Base-by-base conservation (phyloP, 2,797 vertebrate genomes). In the Danio tinwini region DNA sequence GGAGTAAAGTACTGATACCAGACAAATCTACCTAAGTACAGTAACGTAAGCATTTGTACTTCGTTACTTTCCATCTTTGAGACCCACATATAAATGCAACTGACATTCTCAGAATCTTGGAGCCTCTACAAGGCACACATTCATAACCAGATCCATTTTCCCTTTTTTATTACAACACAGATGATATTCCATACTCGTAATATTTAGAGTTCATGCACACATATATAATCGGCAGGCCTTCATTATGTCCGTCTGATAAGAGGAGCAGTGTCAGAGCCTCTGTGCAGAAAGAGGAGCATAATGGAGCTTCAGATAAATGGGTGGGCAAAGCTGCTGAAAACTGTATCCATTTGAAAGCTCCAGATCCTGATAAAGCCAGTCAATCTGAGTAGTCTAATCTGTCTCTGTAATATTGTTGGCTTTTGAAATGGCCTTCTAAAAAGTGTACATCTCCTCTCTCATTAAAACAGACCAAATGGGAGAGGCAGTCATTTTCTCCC, bases 381-480 rank as follows among this genome's bases (percentile, higher is more conserved):
- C 47, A 80, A 78, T 85, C 78, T 68, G 78, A 85, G 80, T 73
- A 40, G 55, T 44, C 59, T 82, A 86, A 86, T 88, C 85, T 78
- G 53, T 83, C 78, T 77, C 70, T 17, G 63, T 76, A 84, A 74
- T 70, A 86, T 69, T 79, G 74, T 77, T 81, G 67, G 67, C 65
- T 82, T 85, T 85, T 55, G 63, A 84, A 76, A 85, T 76, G 29
- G 62, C 71, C 52, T 10, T 19, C 73, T 79, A 64, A 85, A 78
- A 82, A 73, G 49, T 59, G 45, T 78, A 81, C 79, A 82, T 86
- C 84, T 83, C 76, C 59, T 39, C 53, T 76, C 73, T 84, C 85
- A 86, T 87, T 89, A 84, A 53, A 80, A 29, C 76, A 76, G 79
- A 85, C 81, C 78, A 83, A 76, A 83, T 50, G 53, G 56, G 68